Conservation (phyloP, 2,888 invertebrate genomes). For the Theretra japonica region DNA sequence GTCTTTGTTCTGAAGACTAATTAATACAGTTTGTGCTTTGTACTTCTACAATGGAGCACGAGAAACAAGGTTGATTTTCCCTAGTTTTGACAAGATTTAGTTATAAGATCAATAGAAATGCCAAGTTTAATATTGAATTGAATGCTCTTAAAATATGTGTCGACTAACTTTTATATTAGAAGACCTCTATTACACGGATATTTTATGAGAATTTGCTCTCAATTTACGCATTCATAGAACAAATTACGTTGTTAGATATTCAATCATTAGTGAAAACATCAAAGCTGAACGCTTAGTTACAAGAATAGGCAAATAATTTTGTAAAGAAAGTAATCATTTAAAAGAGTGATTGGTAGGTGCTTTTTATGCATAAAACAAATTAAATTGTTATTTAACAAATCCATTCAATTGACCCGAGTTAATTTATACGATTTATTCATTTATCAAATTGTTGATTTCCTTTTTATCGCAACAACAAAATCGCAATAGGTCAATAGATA, state of each 20-base stretch:
- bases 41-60: no score
- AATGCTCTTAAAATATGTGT: background rate
- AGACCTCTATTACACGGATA: background rate
- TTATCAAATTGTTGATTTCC: slow-evolving; percentile 29
- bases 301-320: background rate
- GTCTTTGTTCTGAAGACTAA: no score
- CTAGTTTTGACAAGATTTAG: no score
- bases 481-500: slow-evolving; percentile 38
- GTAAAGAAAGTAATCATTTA: background rate
- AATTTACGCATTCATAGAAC: background rate
- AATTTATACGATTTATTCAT: slow-evolving; percentile 28
- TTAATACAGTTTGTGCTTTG: no score
- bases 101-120: background rate
- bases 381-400: slow-evolving; percentile 16
- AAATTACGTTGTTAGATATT: slow-evolving; percentile 7
- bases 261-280: slow-evolving; percentile 23
- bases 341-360: slow-evolving; percentile 26
- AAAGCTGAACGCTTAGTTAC: background rate
- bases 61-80: no score
- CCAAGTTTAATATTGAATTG: background rate
- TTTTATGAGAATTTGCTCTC: background rate
- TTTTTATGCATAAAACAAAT: slow-evolving; percentile 19
- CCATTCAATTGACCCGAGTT: background rate
- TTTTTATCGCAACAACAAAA: slow-evolving; percentile 40
- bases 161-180: background rate